A percentile compares a stretch with the other conserved stretches of the same genome.
Evolutionary conservation across 2,888 invertebrate species (phyloP).

Genomic region (Argyresthia goedartella): DNA sequence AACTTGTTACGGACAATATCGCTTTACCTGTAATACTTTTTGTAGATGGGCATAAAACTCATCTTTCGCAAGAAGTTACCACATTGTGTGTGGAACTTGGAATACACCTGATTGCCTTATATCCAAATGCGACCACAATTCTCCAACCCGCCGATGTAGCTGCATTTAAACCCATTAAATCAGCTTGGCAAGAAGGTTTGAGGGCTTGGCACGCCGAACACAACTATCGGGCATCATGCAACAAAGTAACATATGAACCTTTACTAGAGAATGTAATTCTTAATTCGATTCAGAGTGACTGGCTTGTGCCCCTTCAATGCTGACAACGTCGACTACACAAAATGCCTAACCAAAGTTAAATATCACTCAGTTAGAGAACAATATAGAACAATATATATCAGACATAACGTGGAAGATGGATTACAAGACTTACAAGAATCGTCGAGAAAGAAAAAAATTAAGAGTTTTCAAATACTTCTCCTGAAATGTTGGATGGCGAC

Average conservation of each 20-base stretch:
- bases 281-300: constrained; percentile 10
- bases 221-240: constrained; percentile 7
- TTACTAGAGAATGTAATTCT: constrained; percentile 10
- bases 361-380: neutral
- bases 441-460: neutral
- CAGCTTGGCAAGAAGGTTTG: constrained; percentile 9
- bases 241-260: constrained; percentile 9
- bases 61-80: constrained; percentile 16
- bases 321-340: constrained; percentile 12
- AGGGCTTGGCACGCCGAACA: constrained; percentile 11
- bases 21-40: constrained; percentile 18
- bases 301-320: constrained; percentile 11
- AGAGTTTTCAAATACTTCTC: neutral
- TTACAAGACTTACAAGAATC: neutral
- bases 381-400: neutral
- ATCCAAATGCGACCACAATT: constrained; percentile 10
- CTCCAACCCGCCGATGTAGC: constrained; percentile 18
- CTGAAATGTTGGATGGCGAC: neutral
- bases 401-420: neutral
- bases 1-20: constrained; percentile 8
- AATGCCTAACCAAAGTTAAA: constrained; percentile 6
- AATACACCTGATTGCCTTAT: constrained; percentile 17
- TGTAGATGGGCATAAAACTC: constrained; percentile 20
- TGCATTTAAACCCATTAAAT: constrained; percentile 14
- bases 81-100: constrained; percentile 13